Conservation (phyloP, 2,888 invertebrate species). For the Gnatocerus cornutus region DNA sequence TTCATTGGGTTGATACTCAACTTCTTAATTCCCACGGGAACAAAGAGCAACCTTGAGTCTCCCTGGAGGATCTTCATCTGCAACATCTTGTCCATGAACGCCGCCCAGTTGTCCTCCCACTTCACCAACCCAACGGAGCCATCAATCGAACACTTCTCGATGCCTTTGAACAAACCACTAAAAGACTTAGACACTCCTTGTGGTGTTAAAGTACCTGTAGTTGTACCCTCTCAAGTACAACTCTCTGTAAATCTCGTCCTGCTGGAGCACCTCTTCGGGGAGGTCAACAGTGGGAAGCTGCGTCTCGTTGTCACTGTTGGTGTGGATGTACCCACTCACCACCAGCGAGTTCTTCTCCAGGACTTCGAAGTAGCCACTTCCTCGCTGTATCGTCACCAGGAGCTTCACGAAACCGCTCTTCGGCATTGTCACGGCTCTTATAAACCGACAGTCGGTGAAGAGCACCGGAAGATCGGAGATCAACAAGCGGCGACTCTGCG, state of each 20-base stretch:
- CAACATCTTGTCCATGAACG: slow-evolving; percentile 91
- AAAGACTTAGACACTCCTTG: slow-evolving; percentile 33
- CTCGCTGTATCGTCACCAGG: slow-evolving; percentile 57
- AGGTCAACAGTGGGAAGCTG: not conserved
- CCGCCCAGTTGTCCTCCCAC: slow-evolving; percentile 81
- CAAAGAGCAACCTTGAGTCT: slow-evolving; percentile 73
- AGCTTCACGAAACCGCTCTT: slow-evolving; percentile 47
- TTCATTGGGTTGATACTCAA: slow-evolving; percentile 71
- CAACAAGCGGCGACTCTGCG: slow-evolving; percentile 58
- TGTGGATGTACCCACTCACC: slow-evolving; percentile 6
- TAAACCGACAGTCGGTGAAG: slow-evolving; percentile 84
- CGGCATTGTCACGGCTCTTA: slow-evolving; percentile 84
- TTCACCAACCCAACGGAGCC: slow-evolving; percentile 65
- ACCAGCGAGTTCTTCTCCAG: slow-evolving; percentile 42
- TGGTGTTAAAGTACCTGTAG: slow-evolving; percentile 54
- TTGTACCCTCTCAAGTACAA: slow-evolving; percentile 51
- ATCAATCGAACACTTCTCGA: slow-evolving; percentile 56
- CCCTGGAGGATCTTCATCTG: slow-evolving; percentile 81
- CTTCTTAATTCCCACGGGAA: slow-evolving; percentile 76
- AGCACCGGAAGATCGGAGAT: slow-evolving; percentile 2
- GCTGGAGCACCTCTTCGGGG: not conserved
- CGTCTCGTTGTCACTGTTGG: not conserved
- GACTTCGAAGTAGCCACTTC: slow-evolving; percentile 63
- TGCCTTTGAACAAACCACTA: slow-evolving; percentile 59
- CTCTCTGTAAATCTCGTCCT: slow-evolving; percentile 28